Conservation (phyloP, 2,113 vertebrate genomes). For the Pteruthius melanotis region DNA sequence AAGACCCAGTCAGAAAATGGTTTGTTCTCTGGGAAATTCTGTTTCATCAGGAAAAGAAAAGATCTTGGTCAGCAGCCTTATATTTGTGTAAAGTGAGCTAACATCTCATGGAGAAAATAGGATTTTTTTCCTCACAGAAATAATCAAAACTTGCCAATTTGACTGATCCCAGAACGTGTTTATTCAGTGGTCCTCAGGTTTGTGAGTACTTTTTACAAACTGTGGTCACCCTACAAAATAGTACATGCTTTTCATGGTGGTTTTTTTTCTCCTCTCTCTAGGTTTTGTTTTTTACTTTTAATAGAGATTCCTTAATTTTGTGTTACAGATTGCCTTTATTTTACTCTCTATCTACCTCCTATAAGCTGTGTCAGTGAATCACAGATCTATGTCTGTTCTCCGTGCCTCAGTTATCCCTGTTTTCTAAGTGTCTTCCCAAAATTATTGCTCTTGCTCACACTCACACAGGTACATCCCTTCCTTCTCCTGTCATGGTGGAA, state of each 20-base stretch:
- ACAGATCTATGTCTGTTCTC: neutral
- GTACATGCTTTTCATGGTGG: neutral
- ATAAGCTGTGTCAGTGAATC: neutral
- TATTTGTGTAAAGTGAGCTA: neutral
- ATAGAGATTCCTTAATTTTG: neutral
- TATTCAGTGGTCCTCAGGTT: neutral
- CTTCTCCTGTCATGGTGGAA: neutral
- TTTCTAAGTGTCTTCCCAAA: neutral
- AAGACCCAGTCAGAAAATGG: neutral
- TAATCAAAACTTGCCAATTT: neutral
- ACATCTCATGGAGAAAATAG: neutral
- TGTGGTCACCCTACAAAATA: neutral
- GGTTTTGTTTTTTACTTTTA: neutral
- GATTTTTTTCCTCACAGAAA: neutral
- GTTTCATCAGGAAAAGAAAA: neutral
- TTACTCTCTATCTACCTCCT: neutral
- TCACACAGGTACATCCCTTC: neutral
- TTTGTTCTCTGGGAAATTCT: neutral
- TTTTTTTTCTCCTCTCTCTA: accelerated
- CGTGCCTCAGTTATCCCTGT: neutral
- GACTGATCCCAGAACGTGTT: neutral
- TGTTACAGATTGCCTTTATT: neutral
- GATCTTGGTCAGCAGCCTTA: neutral
- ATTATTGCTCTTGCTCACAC: neutral
- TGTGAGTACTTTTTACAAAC: neutral